Percentiles rank a stretch among this genome's conserved stretches.
These are phyloP conservation scores for Cantharis flavilabris DNA, from an alignment of 2,888 invertebrate species.

Conservation along the genomic window DNA sequence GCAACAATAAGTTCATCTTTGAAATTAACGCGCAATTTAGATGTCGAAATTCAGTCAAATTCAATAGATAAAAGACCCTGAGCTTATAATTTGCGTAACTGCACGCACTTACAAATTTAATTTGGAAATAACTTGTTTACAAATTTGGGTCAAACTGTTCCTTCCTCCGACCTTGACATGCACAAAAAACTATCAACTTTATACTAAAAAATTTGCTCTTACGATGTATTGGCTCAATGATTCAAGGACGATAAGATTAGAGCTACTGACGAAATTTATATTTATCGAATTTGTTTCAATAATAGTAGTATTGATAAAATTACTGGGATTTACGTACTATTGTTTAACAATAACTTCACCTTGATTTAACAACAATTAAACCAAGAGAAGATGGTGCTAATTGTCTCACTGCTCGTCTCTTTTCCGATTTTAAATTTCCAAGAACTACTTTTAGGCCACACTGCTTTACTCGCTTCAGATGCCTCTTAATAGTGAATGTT, in stretches of 20 bases:
- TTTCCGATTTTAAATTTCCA: not conserved
- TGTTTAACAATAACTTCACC: not conserved
- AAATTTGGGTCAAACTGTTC: constrained; percentile 43
- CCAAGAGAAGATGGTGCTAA: too few relatives aligned
- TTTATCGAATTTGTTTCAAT: not conserved
- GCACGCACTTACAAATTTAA: constrained; percentile 20
- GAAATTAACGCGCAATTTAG: not conserved
- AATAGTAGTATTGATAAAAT: not conserved
- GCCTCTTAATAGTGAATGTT: not conserved
- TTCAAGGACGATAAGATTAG: not conserved
- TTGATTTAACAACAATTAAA: not conserved
- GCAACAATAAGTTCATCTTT: not conserved
- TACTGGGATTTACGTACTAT: not conserved
- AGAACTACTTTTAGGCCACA: not conserved
- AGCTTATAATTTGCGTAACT: constrained; percentile 8
- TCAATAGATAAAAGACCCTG: constrained; percentile 6
- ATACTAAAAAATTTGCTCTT: not conserved
- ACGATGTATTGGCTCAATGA: not conserved
- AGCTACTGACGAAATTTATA: not conserved
- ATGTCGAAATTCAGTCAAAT: not conserved
- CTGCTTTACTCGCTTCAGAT: not conserved
- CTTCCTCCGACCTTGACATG: constrained; percentile 47
- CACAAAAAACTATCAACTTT: constrained; percentile 18
- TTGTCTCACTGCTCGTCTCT: too few relatives aligned
- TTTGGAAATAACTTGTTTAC: constrained; percentile 25